These are phyloP conservation scores for Colletes gigas DNA, from an alignment of 1,140 invertebrate genomes.

Conservation along the genomic window DNA sequence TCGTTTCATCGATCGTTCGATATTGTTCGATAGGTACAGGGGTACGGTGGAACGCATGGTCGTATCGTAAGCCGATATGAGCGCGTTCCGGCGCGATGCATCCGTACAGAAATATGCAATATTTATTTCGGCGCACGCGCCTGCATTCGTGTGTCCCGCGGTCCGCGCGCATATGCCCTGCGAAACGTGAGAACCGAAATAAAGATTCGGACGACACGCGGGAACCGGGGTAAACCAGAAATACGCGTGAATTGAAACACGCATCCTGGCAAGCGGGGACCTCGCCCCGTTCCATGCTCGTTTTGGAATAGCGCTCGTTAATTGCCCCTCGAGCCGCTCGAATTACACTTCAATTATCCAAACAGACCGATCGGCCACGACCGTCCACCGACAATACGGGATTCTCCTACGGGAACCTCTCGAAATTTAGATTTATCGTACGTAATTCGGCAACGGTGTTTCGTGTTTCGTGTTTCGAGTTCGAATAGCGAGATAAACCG, in stretches of 20 bases:
- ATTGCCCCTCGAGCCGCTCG: slow-evolving; percentile 45
- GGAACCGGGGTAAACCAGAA: slow-evolving; percentile 57
- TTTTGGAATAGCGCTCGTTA: slow-evolving; percentile 45
- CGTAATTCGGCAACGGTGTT: no score
- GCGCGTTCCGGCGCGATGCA: slow-evolving; percentile 53
- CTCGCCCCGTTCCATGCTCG: slow-evolving; percentile 23
- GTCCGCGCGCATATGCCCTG: slow-evolving; percentile 30
- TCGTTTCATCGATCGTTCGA: neutral
- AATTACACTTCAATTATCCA: slow-evolving; percentile 49
- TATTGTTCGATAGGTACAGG: neutral
- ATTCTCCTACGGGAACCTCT: neutral
- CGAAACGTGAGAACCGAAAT: slow-evolving; percentile 69
- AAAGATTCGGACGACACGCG: slow-evolving; percentile 65
- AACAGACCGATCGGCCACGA: slow-evolving; percentile 26
- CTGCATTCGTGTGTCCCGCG: slow-evolving; percentile 16
- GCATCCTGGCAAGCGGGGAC: slow-evolving; percentile 36
- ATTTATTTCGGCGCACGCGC: slow-evolving; percentile 60
- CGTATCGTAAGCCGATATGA: slow-evolving; percentile 61
- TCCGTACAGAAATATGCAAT: slow-evolving; percentile 58
- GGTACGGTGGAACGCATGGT: neutral
- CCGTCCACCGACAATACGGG: no score
- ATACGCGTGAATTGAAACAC: slow-evolving; percentile 59
- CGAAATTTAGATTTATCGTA: no score
- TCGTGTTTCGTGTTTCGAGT: no score
- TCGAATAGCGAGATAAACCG: no score